Evolutionary conservation across 2,113 vertebrate genomes (phyloP), one percentile per base, ranked within the genome.

Genomic region (Poeciliopsis occidentalis): DNA sequence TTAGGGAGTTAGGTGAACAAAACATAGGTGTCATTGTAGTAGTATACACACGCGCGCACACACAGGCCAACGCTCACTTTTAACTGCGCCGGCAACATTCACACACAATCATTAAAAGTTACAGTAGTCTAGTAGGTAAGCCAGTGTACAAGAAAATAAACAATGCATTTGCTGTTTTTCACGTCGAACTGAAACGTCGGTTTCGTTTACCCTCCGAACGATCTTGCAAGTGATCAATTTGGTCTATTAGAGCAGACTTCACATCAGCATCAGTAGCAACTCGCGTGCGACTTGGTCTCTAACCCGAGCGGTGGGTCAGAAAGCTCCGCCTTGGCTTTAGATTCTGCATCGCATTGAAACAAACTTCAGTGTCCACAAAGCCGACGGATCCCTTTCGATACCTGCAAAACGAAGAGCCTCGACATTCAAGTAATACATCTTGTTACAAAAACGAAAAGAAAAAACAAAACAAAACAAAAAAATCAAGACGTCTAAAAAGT

Each of bases 41-140:
- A 94, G 92, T 91, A 92, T 94, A 94, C 91, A 93, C 94, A 93
- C 89, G 92, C 95, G 90, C 95, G 90, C 91, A 92, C 95, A 93
- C 95, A 89, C 94, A 60, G 74, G 57, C 24, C 51, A 57, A n/a
- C 89, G 93, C 93, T 85, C 90, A 88, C 71, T 93, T 92, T 93
- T 88, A 94, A 93, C 93, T 92, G 89, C 92, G 93, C 83, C 75
- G 77, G 65, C 92, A 83, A 92, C 96, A 95, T 94, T 95, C 96
- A 93, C 94, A 94, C 96, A 95, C 95, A 96, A 82, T 89, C 94
- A 95, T 94, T 95, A 95, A 89, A 96, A 97, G 95, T 96, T 97
- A 98, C 97, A 98, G 97, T 97, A 95, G 96, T 97, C 96, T 95
- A 97, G 95, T 96, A 96, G 95, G 94, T 96, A 96, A 98, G 97